phyloP scores from a whole-genome alignment of 2,113 vertebrate species.

The Azemiops feae region DNA sequence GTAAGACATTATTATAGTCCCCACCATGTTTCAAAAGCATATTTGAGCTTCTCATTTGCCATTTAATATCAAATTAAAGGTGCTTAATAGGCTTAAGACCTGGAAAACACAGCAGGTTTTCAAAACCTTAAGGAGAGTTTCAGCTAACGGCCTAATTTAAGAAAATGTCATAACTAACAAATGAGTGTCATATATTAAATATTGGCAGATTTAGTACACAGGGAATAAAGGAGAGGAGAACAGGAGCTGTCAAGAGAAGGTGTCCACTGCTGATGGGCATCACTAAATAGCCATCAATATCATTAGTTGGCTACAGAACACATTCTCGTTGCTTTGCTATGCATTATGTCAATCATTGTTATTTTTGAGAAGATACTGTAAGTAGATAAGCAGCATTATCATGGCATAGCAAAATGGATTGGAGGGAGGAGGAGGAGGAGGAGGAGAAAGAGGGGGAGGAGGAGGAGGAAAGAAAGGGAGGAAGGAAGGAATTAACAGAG shows the following conservation, averaged over 20 bases:
- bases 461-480: neutral
- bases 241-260: neutral
- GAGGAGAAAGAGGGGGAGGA: rapidly evolving
- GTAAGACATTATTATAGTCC: neutral
- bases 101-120: neutral
- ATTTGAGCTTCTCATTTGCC: neutral
- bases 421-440: neutral
- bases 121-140: neutral
- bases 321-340: neutral
- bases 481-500: neutral
- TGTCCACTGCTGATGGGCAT: neutral
- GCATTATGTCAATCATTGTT: neutral
- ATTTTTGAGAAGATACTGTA: neutral
- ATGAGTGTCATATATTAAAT: neutral
- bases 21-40: neutral
- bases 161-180: slow-evolving; percentile 28
- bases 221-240: neutral
- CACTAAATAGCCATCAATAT: neutral
- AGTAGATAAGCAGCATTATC: neutral
- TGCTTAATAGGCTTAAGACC: neutral
- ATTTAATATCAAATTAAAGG: slow-evolving; percentile 14
- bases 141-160: slow-evolving; percentile 22
- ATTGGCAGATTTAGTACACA: neutral
- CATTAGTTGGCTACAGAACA: neutral
- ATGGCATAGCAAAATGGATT: neutral